Base-by-base conservation (phyloP, 2,888 invertebrate species). In the Amblyteles armatorius region DNA sequence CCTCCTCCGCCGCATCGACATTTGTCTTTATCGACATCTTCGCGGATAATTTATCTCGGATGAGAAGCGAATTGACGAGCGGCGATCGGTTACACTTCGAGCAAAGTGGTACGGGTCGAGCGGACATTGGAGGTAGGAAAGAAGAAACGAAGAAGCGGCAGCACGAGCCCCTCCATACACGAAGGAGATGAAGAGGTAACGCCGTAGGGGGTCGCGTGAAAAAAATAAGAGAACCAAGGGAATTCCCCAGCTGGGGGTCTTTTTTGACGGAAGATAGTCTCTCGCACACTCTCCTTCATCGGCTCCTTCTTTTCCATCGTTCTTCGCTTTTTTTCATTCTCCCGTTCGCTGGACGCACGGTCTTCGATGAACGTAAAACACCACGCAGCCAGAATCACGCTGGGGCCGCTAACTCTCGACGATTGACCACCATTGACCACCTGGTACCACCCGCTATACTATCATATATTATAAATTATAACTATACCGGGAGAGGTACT, bases 111-210 rank as follows among this genome's bases (percentile, higher is more conserved):
- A n/a, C 44, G 26, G 29, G n/a, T 22, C 57, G 50, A 60, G 65
- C 19, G 19, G n/a, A 50, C 5, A 69, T 19, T 6, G 29, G n/a
- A 22, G 57, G 52, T 40, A 68, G 78, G 44, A 72, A 57, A 69
- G 60, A 76, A 73, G 36, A 50, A 74, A 52, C 60, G 71, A 76
- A 52, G 77, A 77, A 82, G 71, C 77, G 69, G 36, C 57, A 79
- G 71, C 76, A 69, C 72, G 79, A 74, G 71, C 71, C 36, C 63
- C 55, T 67, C 16, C 19, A 57, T 72, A 57, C 52, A 72, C 63
- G 78, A 67, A 86, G 86, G 89, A 91, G 90, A 92, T 92, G 92
- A 92, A 92, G 92, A 92, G 91, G 91, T 92, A 92, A 92, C 91
- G 88, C 91, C 85, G 87, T 91, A 92, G 92, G 92, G 90, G 92